Evolutionary conservation across 2,888 invertebrate species (phyloP), one percentile per base, ranked within the genome.

Genomic region (Nebria salina): DNA sequence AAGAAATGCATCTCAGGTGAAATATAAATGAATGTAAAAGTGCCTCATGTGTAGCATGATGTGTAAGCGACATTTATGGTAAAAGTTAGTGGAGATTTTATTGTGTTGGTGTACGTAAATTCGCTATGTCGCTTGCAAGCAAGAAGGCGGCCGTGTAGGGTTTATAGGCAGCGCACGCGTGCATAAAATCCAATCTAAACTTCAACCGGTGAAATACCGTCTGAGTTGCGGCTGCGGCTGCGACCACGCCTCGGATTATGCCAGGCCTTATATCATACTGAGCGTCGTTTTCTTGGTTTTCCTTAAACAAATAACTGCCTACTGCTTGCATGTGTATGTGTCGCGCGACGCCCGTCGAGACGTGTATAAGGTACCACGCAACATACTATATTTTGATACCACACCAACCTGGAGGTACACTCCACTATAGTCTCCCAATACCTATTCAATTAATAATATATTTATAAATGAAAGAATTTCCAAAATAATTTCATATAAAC

Each of bases 181-280:
- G 75, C 81, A 88, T 86, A 87, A 88, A 89, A 89, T 89, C 88
- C 88, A 89, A 89, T 89, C 89, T 89, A 89, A 89, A 89, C 89
- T 89, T 89, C 89, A 88, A 83, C 87, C 85, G 64, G 81, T 81
- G 81, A 81, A 76, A 81, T 81, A 76, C 76, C 70, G 81, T 68
- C 81, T 68, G 65, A 65, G 70, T 75, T 80, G 80, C 72, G 80
- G 80, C 80, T 65, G 72, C 26, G 75, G 64, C 65, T 75, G 80
- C 72, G 80, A 75, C 80, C 73, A 75, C 26, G 75, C 66, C 75
- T 54, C 11, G 75, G 80, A 80, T 80, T 80, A 80, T 80, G 80
- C 65, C 64, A 15, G 41, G 65, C 41, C 15, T 34, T 80, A 75
- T 80, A 80, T 80, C 80, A 80, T 80, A 73, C 26, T 70, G 70